phyloP scores from a whole-genome alignment of 2,797 vertebrate genomes.

The Hirundo rustica region DNA sequence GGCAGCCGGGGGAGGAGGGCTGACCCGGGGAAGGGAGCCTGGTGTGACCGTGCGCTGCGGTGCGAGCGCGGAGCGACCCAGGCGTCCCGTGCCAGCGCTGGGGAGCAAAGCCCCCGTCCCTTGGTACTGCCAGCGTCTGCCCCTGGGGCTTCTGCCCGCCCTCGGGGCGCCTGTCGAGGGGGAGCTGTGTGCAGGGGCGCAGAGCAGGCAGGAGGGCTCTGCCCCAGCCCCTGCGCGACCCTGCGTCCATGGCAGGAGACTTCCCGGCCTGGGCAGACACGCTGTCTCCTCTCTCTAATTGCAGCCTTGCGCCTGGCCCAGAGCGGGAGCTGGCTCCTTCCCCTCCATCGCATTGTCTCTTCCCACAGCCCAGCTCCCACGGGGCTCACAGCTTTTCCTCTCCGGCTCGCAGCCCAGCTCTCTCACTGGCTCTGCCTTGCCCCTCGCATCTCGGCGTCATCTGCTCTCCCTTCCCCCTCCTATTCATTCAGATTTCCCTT shows the following conservation, averaged over 20 bases:
- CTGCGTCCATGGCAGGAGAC: neutral
- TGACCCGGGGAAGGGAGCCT: neutral
- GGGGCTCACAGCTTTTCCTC: conserved; percentile 15
- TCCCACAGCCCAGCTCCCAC: neutral
- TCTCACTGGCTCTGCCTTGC: neutral
- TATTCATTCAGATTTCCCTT: neutral
- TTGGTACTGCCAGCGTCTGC: accelerated
- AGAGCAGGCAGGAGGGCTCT: accelerated
- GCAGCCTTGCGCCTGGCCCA: conserved; percentile 2
- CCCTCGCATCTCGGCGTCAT: accelerated
- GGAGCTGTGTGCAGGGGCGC: neutral
- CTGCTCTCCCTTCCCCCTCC: neutral
- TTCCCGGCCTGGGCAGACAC: neutral
- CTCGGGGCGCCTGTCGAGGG: accelerated
- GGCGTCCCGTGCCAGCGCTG: accelerated
- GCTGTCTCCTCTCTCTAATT: conserved; percentile 41
- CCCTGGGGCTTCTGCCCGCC: neutral
- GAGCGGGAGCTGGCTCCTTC: conserved; percentile 27
- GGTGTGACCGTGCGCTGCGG: accelerated
- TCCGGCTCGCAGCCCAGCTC: neutral
- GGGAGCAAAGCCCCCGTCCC: neutral
- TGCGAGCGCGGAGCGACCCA: accelerated
- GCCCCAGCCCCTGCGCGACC: neutral
- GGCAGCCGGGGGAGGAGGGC: neutral
- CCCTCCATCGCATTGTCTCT: conserved; percentile 20